Evolutionary conservation across 2,113 vertebrate genomes (phyloP).

Genomic region (Syngnathoides biaculeatus): DNA sequence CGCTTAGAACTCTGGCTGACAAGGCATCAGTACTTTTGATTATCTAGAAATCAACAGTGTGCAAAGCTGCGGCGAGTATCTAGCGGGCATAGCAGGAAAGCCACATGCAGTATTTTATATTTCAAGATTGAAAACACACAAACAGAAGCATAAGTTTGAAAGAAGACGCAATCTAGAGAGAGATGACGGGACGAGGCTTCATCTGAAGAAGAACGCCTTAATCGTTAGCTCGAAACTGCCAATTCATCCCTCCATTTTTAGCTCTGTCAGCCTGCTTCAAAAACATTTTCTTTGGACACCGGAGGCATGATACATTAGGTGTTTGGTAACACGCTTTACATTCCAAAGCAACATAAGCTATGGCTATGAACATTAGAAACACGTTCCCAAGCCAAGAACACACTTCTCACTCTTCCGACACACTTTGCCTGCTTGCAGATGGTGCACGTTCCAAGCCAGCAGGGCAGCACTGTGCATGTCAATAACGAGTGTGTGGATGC

Average conservation of each 20-base stretch:
- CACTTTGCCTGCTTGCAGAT: constrained; percentile 63
- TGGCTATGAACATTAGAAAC: constrained; percentile 63
- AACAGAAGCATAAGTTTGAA: constrained; percentile 55
- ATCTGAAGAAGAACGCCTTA: constrained; percentile 58
- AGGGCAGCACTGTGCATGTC: constrained; percentile 42
- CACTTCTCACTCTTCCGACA: constrained; percentile 62
- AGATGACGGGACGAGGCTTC: constrained; percentile 50
- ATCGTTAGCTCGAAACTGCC: constrained; percentile 54
- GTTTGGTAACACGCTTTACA: constrained; percentile 56
- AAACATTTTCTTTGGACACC: constrained; percentile 56
- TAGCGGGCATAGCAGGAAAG: neutral
- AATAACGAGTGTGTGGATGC: constrained; percentile 9
- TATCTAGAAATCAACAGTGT: neutral
- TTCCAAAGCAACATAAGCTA: constrained; percentile 68
- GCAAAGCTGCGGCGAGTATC: neutral
- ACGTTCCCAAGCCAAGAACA: constrained; percentile 55
- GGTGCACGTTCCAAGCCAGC: constrained; percentile 61
- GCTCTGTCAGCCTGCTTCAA: constrained; percentile 43
- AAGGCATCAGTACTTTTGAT: neutral
- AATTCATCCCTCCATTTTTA: constrained; percentile 51
- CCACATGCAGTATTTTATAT: neutral
- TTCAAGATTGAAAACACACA: constrained; percentile 38
- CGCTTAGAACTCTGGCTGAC: neutral
- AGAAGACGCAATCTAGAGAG: constrained; percentile 49
- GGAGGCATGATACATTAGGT: constrained; percentile 49